A percentile compares a stretch with the other conserved stretches of the same genome.
These are phyloP conservation scores for Gymnoscopelus braueri DNA, from an alignment of 2,797 vertebrate genomes.

Conservation along the genomic window DNA sequence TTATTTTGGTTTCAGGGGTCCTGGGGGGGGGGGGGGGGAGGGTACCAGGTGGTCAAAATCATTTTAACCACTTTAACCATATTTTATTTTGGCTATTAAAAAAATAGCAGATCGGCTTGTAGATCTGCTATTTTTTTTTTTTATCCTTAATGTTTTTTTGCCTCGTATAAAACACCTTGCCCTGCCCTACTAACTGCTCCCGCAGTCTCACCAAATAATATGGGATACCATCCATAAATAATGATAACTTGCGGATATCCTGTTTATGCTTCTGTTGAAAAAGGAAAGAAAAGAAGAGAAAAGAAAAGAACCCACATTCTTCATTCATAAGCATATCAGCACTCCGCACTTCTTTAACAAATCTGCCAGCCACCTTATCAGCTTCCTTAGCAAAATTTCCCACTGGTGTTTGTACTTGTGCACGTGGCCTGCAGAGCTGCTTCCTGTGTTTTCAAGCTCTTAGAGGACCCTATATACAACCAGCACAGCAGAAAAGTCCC, in stretches of 20 bases:
- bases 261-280: conserved; percentile 14
- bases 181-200: no score
- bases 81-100: no score
- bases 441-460: conserved; percentile 29
- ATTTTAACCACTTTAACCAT: no score
- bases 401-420: conserved; percentile 30
- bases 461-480: conserved; percentile 4
- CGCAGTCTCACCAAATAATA: neutral
- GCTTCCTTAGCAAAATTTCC: conserved; percentile 27
- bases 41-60: no score
- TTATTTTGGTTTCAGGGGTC: neutral
- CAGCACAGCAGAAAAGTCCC: conserved; percentile 46
- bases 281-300: neutral
- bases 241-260: neutral
- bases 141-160: no score
- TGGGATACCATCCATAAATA: neutral
- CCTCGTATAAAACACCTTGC: no score
- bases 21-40: no score
- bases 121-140: no score
- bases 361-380: conserved; percentile 22
- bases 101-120: no score
- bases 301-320: conserved; percentile 6
- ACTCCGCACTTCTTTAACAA: conserved; percentile 15
- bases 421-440: conserved; percentile 23
- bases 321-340: conserved; percentile 13